phyloP scores from a whole-genome alignment of 2,797 vertebrate species.

The Cryptoblepharus egeriae region DNA sequence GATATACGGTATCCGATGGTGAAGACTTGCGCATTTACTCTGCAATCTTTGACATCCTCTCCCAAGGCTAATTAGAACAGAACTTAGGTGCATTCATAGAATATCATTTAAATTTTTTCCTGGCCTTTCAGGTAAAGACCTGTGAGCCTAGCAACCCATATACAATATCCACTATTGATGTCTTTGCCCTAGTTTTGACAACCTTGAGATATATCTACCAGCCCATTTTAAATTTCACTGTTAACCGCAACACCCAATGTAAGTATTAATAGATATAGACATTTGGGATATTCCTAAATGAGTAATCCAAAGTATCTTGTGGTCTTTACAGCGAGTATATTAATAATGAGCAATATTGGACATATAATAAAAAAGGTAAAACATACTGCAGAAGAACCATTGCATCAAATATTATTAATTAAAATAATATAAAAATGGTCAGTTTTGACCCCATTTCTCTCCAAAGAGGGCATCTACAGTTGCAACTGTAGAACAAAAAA shows the following conservation, averaged over 20 bases:
- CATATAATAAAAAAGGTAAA: background rate
- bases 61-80: too few relatives aligned
- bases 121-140: background rate
- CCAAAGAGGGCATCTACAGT: background rate
- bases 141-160: background rate
- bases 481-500: constrained; percentile 6
- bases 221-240: background rate
- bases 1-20: too few relatives aligned
- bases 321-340: background rate
- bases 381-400: background rate
- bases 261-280: background rate
- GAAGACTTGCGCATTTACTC: too few relatives aligned
- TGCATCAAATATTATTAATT: background rate
- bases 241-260: background rate
- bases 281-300: background rate
- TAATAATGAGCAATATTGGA: background rate
- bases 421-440: background rate
- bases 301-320: background rate
- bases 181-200: background rate
- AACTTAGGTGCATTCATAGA: background rate
- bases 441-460: background rate
- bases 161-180: background rate
- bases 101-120: background rate
- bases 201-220: background rate
- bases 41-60: too few relatives aligned